phyloP scores from a whole-genome alignment of 2,113 vertebrate species.

The Thalassarche chlororhynchos region DNA sequence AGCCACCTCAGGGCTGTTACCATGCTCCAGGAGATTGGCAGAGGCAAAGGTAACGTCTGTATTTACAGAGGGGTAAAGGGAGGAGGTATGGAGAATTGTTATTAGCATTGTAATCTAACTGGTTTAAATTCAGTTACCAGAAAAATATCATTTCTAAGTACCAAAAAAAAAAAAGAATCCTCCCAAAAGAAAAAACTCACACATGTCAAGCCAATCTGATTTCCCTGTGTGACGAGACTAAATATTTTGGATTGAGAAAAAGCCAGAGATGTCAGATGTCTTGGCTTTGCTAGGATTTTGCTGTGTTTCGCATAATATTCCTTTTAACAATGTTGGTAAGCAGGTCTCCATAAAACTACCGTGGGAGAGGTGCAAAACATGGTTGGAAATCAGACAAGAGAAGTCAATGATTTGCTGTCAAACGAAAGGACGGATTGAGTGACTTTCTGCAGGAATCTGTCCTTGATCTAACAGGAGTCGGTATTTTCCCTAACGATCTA shows the following conservation, averaged over 20 bases:
- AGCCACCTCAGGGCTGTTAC: background rate
- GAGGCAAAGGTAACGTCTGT: background rate
- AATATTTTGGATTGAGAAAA: background rate
- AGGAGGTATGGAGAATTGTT: background rate
- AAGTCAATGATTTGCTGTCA: slow-evolving; percentile 46
- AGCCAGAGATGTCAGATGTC: background rate
- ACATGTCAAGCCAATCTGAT: background rate
- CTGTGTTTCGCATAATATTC: background rate
- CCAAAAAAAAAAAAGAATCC: background rate
- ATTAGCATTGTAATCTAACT: background rate
- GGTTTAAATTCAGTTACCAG: background rate
- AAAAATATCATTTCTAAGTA: background rate
- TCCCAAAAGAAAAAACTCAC: background rate
- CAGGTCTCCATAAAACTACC: background rate
- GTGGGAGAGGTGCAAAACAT: background rate
- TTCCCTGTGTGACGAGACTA: background rate
- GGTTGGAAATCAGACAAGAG: slow-evolving; percentile 24
- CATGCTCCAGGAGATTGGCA: background rate
- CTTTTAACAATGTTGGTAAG: background rate
- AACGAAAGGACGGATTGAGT: slow-evolving; percentile 15
- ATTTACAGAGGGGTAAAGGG: background rate
- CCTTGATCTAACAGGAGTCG: background rate
- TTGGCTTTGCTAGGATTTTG: background rate
- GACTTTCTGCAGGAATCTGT: slow-evolving; percentile 33
- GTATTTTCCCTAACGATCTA: slow-evolving; percentile 25